Conservation (phyloP, 1,140 invertebrate genomes). For the Heliconius congener region DNA sequence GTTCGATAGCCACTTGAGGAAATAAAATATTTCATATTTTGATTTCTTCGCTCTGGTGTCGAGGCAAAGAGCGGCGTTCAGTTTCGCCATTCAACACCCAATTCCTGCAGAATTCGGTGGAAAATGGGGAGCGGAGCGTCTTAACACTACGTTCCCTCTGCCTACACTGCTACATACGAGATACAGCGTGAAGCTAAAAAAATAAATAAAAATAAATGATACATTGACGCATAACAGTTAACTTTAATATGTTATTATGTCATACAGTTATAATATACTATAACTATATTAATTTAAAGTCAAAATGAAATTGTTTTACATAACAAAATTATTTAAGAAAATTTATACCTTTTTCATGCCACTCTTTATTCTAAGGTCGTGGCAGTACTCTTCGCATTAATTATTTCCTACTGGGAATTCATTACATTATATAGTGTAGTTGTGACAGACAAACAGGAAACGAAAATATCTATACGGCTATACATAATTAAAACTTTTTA, state of each 20-base stretch:
- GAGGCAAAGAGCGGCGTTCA: too few species aligned
- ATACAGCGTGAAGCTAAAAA: too few species aligned
- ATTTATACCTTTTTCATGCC: neutral
- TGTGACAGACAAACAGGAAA: slow-evolving; percentile 2
- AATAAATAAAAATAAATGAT: neutral
- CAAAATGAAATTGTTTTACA: neutral
- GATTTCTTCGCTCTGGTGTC: too few species aligned
- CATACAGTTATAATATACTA: neutral
- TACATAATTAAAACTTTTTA: slow-evolving; percentile 3
- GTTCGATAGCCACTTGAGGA: too few species aligned
- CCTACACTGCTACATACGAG: too few species aligned
- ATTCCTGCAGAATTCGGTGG: too few species aligned
- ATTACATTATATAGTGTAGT: neutral
- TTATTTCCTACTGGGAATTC: slow-evolving; percentile 21
- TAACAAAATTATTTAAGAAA: neutral
- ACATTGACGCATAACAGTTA: neutral
- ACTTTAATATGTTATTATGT: neutral
- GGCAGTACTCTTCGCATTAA: slow-evolving; percentile 16
- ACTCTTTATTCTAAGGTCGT: neutral
- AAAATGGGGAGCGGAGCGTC: too few species aligned
- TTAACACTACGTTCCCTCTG: too few species aligned
- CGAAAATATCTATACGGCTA: neutral
- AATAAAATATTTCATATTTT: too few species aligned
- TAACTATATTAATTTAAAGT: too few species aligned
- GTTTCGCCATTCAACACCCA: too few species aligned